Percentiles rank a stretch among this genome's conserved stretches.
These are phyloP conservation scores for Drosophila biarmipes DNA, from an alignment of 1,140 invertebrate species.

Conservation along the genomic window DNA sequence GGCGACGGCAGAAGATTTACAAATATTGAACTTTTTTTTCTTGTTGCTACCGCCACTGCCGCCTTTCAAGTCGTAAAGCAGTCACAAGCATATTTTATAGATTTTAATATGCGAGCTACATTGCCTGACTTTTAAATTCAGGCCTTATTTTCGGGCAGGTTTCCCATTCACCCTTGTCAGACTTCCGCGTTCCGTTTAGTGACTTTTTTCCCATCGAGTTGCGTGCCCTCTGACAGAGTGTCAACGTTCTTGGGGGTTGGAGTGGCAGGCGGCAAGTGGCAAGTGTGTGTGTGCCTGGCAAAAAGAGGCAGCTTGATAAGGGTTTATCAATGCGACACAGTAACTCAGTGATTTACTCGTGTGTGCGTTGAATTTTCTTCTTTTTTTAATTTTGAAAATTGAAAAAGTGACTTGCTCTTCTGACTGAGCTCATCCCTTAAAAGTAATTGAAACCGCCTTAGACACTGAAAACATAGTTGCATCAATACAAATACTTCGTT, in stretches of 20 bases:
- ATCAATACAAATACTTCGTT: background rate
- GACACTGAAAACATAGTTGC: background rate
- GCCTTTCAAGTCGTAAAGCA: conserved; percentile 80
- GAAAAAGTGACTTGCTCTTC: conserved; percentile 83
- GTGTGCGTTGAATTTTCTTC: conserved; percentile 73
- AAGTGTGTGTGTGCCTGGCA: conserved; percentile 24
- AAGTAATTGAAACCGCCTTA: conserved; percentile 40
- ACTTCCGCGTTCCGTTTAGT: conserved; percentile 69
- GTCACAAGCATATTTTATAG: conserved; percentile 82
- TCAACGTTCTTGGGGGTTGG: conserved; percentile 57
- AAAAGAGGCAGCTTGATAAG: conserved; percentile 71
- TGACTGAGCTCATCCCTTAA: conserved; percentile 23
- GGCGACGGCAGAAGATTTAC: conserved; percentile 67
- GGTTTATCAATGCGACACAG: conserved; percentile 83
- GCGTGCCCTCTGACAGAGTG: conserved; percentile 69
- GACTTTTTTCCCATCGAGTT: conserved; percentile 58
- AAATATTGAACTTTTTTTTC: conserved; percentile 83
- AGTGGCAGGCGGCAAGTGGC: no score
- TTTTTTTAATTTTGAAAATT: conserved; percentile 82
- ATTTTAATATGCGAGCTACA: conserved; percentile 81
- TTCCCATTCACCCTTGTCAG: conserved; percentile 69
- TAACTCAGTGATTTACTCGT: conserved; percentile 83
- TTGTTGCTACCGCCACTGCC: conserved; percentile 43
- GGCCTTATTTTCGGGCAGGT: conserved; percentile 49
- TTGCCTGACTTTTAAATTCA: conserved; percentile 71